Conservation (phyloP, 2,113 vertebrate genomes). For the Pygoscelis antarcticus region DNA sequence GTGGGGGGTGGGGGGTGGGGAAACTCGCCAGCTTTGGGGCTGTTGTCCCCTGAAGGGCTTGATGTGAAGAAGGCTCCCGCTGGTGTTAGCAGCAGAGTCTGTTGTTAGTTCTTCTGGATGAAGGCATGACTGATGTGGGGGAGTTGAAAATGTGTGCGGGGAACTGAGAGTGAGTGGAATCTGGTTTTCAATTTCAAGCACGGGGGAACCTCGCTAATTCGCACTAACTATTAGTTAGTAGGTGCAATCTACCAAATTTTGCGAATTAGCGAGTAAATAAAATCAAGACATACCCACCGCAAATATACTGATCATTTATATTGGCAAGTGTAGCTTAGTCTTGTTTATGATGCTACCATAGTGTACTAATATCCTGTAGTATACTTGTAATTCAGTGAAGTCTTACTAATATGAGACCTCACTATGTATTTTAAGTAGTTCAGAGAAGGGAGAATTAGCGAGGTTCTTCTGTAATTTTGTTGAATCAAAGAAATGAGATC, state of each 20-base stretch:
- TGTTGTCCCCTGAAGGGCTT: neutral
- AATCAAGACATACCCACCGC: conserved; percentile 20
- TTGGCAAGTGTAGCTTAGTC: conserved; percentile 69
- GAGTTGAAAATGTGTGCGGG: conserved; percentile 21
- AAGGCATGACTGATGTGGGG: conserved; percentile 52
- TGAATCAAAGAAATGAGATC: conserved; percentile 62
- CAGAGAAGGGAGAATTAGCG: conserved; percentile 75
- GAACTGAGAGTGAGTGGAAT: conserved; percentile 61
- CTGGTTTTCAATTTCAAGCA: conserved; percentile 60
- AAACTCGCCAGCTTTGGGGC: neutral
- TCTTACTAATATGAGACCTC: conserved; percentile 55
- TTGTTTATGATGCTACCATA: conserved; percentile 5
- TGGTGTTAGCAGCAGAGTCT: conserved; percentile 5
- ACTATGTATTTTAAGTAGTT: conserved; percentile 38
- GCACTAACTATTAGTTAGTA: conserved; percentile 44
- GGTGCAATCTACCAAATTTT: conserved; percentile 56
- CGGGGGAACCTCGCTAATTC: conserved; percentile 77
- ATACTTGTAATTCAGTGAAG: conserved; percentile 46
- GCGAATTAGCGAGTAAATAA: conserved; percentile 73
- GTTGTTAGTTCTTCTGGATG: conserved; percentile 28
- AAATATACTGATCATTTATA: conserved; percentile 7
- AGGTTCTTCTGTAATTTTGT: conserved; percentile 75
- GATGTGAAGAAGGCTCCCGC: neutral
- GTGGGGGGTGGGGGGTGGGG: neutral
- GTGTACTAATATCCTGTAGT: conserved; percentile 38